Evolutionary conservation across 2,888 invertebrate species (phyloP).

Genomic region (Proisotoma minuta): DNA sequence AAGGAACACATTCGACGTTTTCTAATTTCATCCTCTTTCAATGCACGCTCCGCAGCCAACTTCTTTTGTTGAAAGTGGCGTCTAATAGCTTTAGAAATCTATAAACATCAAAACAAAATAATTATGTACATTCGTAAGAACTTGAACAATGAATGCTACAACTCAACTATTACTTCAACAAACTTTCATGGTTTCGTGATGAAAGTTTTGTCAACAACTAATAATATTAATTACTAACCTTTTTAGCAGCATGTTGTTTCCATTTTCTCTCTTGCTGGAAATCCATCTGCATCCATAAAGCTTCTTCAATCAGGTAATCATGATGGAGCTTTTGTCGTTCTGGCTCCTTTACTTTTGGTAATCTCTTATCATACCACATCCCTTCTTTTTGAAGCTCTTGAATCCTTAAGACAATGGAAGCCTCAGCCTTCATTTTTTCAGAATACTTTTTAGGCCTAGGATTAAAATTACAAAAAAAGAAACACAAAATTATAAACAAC

Average conservation of each 20-base stretch:
- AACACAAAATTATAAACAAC: background rate
- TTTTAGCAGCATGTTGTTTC: slow-evolving; percentile 93
- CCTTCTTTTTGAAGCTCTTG: slow-evolving; percentile 88
- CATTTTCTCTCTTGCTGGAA: slow-evolving; percentile 96
- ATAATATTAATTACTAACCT: slow-evolving; percentile 49
- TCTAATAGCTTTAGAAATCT: slow-evolving; percentile 83
- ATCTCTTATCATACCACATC: slow-evolving; percentile 66
- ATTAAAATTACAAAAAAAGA: background rate
- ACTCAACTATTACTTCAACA: background rate
- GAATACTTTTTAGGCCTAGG: slow-evolving; percentile 36
- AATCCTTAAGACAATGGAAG: slow-evolving; percentile 87
- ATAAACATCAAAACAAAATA: slow-evolving; percentile 44
- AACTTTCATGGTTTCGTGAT: background rate
- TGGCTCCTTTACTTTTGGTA: slow-evolving; percentile 36
- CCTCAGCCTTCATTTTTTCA: slow-evolving; percentile 59
- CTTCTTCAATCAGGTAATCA: slow-evolving; percentile 97
- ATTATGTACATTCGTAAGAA: background rate
- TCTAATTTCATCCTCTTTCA: slow-evolving; percentile 84
- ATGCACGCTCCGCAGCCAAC: slow-evolving; percentile 69
- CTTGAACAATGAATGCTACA: background rate
- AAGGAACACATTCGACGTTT: slow-evolving; percentile 79
- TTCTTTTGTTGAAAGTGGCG: slow-evolving; percentile 62
- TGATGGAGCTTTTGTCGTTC: slow-evolving; percentile 67
- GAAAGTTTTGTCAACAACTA: background rate
- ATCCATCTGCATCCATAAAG: slow-evolving; percentile 97